Base-by-base conservation (phyloP, 2,113 vertebrate genomes). In the Corythornis madagascariensis region DNA sequence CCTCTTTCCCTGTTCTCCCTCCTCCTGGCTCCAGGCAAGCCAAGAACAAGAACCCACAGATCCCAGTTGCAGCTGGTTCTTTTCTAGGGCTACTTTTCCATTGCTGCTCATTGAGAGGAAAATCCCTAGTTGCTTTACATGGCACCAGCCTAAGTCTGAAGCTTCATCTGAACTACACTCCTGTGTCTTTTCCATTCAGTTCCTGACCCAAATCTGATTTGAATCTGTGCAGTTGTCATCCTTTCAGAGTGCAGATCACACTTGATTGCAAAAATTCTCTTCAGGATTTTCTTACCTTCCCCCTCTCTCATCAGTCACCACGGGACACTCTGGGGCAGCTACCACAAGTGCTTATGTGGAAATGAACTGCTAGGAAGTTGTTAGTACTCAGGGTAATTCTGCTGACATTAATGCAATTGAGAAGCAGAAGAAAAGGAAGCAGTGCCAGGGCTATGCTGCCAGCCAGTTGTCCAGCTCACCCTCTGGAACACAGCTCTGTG, bases 401-500 rank as follows among this genome's bases (percentile, higher is more conserved):
- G 64, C 79, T 86, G 82, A 52, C 89, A 89, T 64, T 90, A 96
- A 95, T 92, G 60, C n/a, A 89, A 91, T 95, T 95, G 45, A 91
- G 75, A 85, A 94, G 60, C 87, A 85, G 82, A 87, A 81, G 48
- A 83, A 89, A 87, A 95, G 89, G 78, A 93, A 96, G 95, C 65
- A 43, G 64, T 80, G 87, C 78, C 59, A 67, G 71, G 33, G 55
- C 60, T 66, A 7, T 22, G 47, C 87, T 72, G 60, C 55, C 84
- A 69, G 79, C 65, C 70, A 53, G 48, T 17, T 81, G 55, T 75
- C 77, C 83, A 90, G 71, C 67, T 78, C 77, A 56, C 61, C 61
- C 91, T 89, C 38, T 38, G 38, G 45, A 70, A 24, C 26, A 56
- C 73, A 63, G 75, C 67, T 75, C 66, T 88, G 20, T 42, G 72